phyloP scores from a whole-genome alignment of 1,140 invertebrate genomes.

The Cryptotermes secundus region DNA sequence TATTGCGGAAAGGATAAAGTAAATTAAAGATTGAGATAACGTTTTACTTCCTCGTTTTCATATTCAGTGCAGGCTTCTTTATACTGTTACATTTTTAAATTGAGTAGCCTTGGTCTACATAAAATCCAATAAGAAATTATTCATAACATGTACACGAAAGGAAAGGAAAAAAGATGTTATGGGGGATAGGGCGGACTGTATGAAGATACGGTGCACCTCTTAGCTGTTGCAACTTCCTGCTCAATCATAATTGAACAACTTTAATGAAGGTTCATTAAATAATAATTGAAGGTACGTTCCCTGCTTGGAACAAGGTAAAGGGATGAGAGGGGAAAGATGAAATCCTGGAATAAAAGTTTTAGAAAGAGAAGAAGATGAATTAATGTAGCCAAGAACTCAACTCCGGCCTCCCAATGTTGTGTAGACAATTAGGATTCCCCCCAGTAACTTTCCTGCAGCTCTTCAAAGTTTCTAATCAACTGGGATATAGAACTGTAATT shows the following conservation, averaged over 20 bases:
- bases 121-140: neutral
- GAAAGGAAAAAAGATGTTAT: neutral
- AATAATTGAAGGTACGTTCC: neutral
- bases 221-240: neutral
- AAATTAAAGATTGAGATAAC: neutral
- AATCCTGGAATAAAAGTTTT: constrained; percentile 20
- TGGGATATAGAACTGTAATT: constrained; percentile 11
- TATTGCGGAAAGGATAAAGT: neutral
- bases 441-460: neutral
- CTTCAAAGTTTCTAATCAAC: constrained; percentile 2
- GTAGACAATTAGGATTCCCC: neutral
- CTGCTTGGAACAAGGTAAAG: neutral
- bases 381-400: constrained; percentile 12
- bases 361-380: constrained; percentile 14
- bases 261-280: constrained; percentile 18
- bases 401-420: neutral
- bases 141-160: neutral
- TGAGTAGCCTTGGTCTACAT: neutral
- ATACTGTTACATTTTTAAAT: neutral
- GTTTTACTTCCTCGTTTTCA: neutral
- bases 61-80: neutral
- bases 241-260: constrained; percentile 14
- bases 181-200: neutral
- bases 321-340: neutral
- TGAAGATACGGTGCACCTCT: neutral